Evolutionary conservation across 2,797 vertebrate genomes (phyloP).

Genomic region (Ctenopoma multispine): DNA sequence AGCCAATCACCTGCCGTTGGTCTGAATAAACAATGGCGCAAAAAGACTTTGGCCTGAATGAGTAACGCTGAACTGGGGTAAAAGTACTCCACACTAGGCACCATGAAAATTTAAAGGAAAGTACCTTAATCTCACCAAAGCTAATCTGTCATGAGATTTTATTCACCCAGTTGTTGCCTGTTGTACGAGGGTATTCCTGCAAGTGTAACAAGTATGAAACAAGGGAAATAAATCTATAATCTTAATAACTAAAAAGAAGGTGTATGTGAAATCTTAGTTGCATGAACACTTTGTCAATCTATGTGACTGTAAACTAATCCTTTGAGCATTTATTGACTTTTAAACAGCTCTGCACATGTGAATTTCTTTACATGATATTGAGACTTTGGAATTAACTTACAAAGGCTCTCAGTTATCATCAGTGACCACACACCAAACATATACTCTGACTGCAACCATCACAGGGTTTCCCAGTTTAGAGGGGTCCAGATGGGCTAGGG

Average conservation of each 20-base stretch:
- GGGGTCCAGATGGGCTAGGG: conserved; percentile 81
- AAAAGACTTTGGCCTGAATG: conserved; percentile 68
- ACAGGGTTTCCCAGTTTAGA: conserved; percentile 64
- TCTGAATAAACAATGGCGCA: conserved; percentile 64
- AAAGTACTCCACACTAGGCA: conserved; percentile 53
- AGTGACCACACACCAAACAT: conserved; percentile 61
- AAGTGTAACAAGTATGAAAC: conserved; percentile 23
- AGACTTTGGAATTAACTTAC: conserved; percentile 71
- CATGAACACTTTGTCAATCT: conserved; percentile 15
- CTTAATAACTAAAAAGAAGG: background rate
- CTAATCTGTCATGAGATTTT: conserved; percentile 21
- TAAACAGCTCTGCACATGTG: conserved; percentile 28
- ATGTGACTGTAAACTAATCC: conserved; percentile 39
- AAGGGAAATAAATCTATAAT: conserved; percentile 1
- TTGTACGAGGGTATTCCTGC: background rate
- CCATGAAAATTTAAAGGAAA: conserved; percentile 25
- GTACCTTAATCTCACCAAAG: conserved; percentile 19
- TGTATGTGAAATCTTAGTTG: conserved; percentile 11
- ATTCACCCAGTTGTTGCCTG: conserved; percentile 11
- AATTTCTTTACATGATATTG: conserved; percentile 64
- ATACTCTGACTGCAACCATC: conserved; percentile 23
- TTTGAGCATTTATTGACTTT: conserved; percentile 57
- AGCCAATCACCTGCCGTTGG: conserved; percentile 57
- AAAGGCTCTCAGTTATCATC: conserved; percentile 61
- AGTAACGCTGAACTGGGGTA: conserved; percentile 53